These are phyloP conservation scores for Vespertilio murinus DNA, from an alignment of 2,797 vertebrate species.

Conservation along the genomic window DNA sequence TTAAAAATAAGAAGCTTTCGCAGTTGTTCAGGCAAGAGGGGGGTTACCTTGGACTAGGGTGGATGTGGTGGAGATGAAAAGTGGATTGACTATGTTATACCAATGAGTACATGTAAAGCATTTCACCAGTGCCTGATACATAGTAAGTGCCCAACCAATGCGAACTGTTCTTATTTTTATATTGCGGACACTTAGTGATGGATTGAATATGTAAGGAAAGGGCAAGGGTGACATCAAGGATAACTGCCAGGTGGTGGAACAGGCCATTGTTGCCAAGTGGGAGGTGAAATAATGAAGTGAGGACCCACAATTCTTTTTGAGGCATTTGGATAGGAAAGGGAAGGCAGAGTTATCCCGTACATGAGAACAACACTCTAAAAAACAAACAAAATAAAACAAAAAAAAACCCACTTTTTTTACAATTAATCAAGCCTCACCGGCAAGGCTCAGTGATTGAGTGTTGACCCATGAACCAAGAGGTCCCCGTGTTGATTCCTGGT, in stretches of 20 bases:
- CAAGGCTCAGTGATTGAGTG: no score
- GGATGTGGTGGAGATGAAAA: neutral
- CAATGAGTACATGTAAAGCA: neutral
- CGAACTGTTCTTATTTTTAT: neutral
- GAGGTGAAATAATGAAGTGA: neutral
- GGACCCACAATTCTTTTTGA: neutral
- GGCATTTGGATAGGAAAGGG: neutral
- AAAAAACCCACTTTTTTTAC: neutral
- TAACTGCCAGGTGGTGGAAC: neutral
- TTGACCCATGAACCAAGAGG: no score
- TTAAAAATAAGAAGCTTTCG: neutral
- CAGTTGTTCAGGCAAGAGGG: neutral
- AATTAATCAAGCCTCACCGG: neutral
- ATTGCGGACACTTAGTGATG: neutral
- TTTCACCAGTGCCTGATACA: neutral
- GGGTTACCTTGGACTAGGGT: neutral
- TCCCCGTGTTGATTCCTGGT: no score
- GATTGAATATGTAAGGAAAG: neutral
- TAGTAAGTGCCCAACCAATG: neutral
- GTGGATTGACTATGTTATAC: neutral
- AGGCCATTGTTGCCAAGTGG: neutral
- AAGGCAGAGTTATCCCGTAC: neutral
- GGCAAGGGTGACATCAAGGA: neutral
- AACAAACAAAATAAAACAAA: neutral
- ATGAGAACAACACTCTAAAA: neutral